Evolutionary conservation across 2,888 invertebrate species (phyloP).

Genomic region (Camponotus fellah): DNA sequence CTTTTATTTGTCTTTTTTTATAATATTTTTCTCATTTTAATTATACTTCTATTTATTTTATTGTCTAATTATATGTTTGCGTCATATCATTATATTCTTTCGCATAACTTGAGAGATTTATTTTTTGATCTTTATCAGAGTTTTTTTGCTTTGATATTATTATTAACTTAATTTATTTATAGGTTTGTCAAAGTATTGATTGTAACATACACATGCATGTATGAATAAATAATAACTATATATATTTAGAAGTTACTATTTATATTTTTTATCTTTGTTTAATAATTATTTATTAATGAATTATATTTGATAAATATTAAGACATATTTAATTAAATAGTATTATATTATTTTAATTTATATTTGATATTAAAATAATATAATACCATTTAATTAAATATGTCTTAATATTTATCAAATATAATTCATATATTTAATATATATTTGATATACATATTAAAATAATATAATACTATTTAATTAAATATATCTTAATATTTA

Average conservation of each 20-base stretch:
- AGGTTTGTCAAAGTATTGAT: constrained; percentile 21
- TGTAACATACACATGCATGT: constrained; percentile 1
- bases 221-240: constrained; percentile 27
- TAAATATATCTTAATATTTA: neutral
- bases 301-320: neutral
- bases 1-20: neutral
- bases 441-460: neutral
- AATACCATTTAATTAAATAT: too few species aligned
- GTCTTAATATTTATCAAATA: too few species aligned
- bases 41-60: neutral
- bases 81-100: constrained; percentile 1
- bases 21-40: neutral
- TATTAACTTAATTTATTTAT: constrained; percentile 34
- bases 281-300: constrained; percentile 18
- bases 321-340: constrained; percentile 18
- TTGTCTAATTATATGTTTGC: neutral
- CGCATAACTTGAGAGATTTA: constrained; percentile 30
- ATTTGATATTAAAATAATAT: too few species aligned
- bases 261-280: constrained; percentile 25
- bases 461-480: constrained; percentile 23
- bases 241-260: constrained; percentile 16
- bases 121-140: constrained; percentile 28
- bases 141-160: constrained; percentile 16
- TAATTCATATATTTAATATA: too few species aligned
- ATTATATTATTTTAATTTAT: neutral